Evolutionary conservation across 2,113 vertebrate genomes (phyloP), one percentile per base, ranked within the genome.

Genomic region (Delphinus delphis): DNA sequence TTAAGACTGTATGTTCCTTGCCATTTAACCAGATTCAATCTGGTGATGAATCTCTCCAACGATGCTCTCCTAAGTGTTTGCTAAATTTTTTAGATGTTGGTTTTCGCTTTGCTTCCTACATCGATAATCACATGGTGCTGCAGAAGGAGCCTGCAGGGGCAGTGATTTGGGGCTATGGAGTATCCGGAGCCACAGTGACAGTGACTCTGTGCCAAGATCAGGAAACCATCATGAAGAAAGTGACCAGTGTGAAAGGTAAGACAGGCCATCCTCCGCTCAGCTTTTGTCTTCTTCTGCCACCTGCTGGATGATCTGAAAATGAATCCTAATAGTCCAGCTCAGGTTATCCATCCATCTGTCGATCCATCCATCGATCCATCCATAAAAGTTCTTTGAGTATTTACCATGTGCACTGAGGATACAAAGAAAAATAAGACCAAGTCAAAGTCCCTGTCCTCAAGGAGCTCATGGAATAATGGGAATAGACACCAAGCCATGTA

Each of bases 121-220:
- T 99, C 71, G 98, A 98, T 0, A 88, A 99, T 93, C 98, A 99
- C 98, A 99, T 99, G 99, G 99, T 99, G 84, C 96, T 99, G 77
- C 99, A 99, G 98, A 99, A 98, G 98, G 98, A 98, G 77, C 99
- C 99, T 0, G 98, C 98, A 11, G 98, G 98, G 47, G 99, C 99
- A 0, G 98, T 99, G 91, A 33, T 99, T 67, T 99, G 99, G 99
- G 99, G 99, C 62, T 99, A 98, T 0, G 99, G 99, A 2, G 44
- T 88, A 8, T 80, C 95, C 0, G 98, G 98, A 26, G 97, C 98
- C 1, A 1, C 38, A 0, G 98, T 99, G 76, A 98, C 93, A 0
- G 74, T 99, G 86, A 96, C 7, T 26, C 60, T 99, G 88, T 87
- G 33, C 1, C 97, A 88, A 26, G 77, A 89, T 1, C 0, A 84